phyloP scores from a whole-genome alignment of 2,888 invertebrate species.

The Microchrysa polita region DNA sequence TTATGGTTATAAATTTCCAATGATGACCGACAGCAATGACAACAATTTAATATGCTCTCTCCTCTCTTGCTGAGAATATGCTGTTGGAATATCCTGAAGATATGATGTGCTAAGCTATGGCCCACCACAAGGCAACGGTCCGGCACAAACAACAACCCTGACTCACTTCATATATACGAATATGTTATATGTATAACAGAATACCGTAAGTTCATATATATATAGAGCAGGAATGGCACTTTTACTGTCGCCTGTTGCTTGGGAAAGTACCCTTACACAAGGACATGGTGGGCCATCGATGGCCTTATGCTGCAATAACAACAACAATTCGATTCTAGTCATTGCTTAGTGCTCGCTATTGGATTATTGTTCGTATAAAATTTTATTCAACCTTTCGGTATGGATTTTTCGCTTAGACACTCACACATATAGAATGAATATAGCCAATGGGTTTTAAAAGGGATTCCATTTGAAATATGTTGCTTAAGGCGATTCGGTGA shows the following conservation, averaged over 20 bases:
- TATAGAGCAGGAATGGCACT: background rate
- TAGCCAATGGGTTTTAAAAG: too few relatives aligned
- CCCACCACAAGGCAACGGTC: too few relatives aligned
- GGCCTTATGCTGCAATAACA: background rate
- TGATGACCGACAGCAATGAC: constrained; percentile 20
- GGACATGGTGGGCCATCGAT: background rate
- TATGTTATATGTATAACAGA: too few relatives aligned
- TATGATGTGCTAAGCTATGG: too few relatives aligned
- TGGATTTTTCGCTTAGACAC: background rate
- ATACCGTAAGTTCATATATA: too few relatives aligned
- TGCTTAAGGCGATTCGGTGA: too few relatives aligned
- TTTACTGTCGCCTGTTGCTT: constrained; percentile 10
- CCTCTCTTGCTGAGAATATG: background rate
- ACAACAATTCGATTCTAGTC: constrained; percentile 11
- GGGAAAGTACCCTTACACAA: background rate
- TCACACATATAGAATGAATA: background rate
- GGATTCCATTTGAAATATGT: too few relatives aligned
- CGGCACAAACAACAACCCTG: too few relatives aligned
- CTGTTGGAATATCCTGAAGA: background rate
- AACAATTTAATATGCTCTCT: constrained; percentile 3
- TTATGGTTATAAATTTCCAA: constrained; percentile 26
- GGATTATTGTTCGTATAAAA: constrained; percentile 16
- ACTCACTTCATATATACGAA: too few relatives aligned
- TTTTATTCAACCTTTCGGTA: constrained; percentile 1
- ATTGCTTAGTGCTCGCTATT: background rate